Evolutionary conservation across 2,888 invertebrate genomes (phyloP).

Genomic region (Alviniconcha strummeri): DNA sequence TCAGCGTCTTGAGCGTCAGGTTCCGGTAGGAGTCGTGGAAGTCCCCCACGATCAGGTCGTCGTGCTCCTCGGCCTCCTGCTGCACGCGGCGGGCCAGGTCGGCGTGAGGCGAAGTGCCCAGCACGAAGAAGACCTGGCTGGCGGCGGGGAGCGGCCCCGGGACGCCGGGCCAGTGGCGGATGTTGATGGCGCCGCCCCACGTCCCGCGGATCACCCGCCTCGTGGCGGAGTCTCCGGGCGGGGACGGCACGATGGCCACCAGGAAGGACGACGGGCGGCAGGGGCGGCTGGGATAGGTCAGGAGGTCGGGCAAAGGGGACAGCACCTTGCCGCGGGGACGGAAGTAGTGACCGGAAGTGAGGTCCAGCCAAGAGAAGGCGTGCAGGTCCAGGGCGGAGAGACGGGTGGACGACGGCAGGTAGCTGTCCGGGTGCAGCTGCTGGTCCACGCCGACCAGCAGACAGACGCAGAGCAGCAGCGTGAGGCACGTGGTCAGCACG

Average conservation of each 20-base stretch:
- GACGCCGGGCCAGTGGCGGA: constrained; percentile 14
- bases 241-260: constrained; percentile 8
- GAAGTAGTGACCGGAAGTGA: constrained; percentile 19
- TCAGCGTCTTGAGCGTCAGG: constrained; percentile 22
- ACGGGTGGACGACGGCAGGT: constrained; percentile 7
- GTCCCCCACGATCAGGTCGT: constrained; percentile 30
- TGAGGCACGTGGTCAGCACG: not conserved
- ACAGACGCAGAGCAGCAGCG: not conserved
- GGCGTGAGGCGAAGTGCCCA: not conserved
- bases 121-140: constrained; percentile 13
- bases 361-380: constrained; percentile 25
- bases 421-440: not conserved
- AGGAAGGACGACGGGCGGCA: not conserved
- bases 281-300: not conserved
- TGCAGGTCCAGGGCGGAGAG: not conserved
- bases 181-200: constrained; percentile 16
- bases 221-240: not conserved
- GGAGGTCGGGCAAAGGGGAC: not conserved
- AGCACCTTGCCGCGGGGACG: not conserved
- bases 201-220: constrained; percentile 20
- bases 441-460: not conserved
- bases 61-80: not conserved
- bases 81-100: too few species aligned
- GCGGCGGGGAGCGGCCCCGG: not conserved
- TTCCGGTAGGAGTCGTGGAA: constrained; percentile 29